Conservation (phyloP, 1,140 invertebrate species). For the Sitodiplosis mosellana region DNA sequence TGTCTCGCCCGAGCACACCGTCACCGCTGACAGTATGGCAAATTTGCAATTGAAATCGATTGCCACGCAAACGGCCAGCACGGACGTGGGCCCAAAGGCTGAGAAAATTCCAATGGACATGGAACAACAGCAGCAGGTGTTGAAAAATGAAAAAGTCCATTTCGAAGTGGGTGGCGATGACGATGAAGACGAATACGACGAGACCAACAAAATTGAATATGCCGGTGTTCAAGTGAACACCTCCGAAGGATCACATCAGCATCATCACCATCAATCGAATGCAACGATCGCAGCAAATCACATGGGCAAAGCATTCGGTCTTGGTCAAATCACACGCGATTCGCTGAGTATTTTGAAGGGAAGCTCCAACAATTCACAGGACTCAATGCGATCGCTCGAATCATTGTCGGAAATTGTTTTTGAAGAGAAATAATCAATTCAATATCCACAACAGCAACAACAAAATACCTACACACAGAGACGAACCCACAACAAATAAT, state of each 20-base stretch:
- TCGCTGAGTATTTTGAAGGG: constrained; percentile 1
- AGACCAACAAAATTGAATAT: not conserved
- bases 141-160: not conserved
- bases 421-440: too few species aligned
- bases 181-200: not conserved
- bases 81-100: not conserved
- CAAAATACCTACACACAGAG: too few species aligned
- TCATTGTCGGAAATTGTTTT: not conserved
- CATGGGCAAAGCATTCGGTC: not conserved
- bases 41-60: constrained; percentile 15
- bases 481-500: too few species aligned
- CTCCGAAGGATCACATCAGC: not conserved
- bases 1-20: constrained; percentile 23
- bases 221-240: not conserved
- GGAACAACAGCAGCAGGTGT: not conserved
- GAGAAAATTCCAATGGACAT: not conserved
- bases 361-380: not conserved
- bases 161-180: constrained; percentile 4
- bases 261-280: not conserved
- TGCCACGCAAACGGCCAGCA: constrained; percentile 1
- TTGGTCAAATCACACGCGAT: constrained; percentile 1
- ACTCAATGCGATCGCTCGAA: constrained; percentile 1
- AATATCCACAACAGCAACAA: too few species aligned
- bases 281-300: not conserved
- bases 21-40: constrained; percentile 21